Evolutionary conservation across 2,113 vertebrate genomes (phyloP), one percentile per base, ranked within the genome.

Genomic region (Montifringilla adamsi): DNA sequence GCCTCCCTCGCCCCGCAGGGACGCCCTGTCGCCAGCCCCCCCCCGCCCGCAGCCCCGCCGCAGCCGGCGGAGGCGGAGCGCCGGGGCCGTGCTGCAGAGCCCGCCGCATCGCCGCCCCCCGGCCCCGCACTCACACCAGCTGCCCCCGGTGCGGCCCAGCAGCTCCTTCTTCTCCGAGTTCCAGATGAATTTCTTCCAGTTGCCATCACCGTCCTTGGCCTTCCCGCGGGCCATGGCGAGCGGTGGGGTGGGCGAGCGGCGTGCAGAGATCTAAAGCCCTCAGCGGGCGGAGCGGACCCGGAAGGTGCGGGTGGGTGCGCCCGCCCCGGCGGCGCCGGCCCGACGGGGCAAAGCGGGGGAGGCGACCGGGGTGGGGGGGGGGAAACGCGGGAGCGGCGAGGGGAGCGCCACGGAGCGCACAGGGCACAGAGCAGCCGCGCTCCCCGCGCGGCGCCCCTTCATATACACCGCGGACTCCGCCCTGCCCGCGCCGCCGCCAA

Each of bases 151-250:
- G 84, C 92, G 92, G 55, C 92, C 93, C 84, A 94, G 79, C 62
- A 95, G 94, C 89, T 97, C 90, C 82, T 63, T 96, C 90, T 66
- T 91, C 73, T 85, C 67, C 43, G 88, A 93, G 84, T 86, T 81
- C 80, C 87, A 94, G 44, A 94, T 94, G 78, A 94, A 94, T 73
- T 94, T 91, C 73, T 94, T 94, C 92, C 92, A 94, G 67, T 94
- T 91, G 60, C 92, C 92, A 27, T 94, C 92, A 33, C 73, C 78
- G 67, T 94, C 92, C 84, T 94, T 94, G 72, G 88, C 92, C 73
- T 94, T 91, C 43, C 92, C 92, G 73, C 92, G 92, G 66, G 92
- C 92, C 92, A 94, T 94, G 73, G 84, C 78, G 83, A 66, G 14
- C 39, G 20, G n/a, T 43, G 19, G 28, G 37, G 83, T 23, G 68